Conservation (phyloP, 2,888 invertebrate species). For the Fissipunctia ypsillon region DNA sequence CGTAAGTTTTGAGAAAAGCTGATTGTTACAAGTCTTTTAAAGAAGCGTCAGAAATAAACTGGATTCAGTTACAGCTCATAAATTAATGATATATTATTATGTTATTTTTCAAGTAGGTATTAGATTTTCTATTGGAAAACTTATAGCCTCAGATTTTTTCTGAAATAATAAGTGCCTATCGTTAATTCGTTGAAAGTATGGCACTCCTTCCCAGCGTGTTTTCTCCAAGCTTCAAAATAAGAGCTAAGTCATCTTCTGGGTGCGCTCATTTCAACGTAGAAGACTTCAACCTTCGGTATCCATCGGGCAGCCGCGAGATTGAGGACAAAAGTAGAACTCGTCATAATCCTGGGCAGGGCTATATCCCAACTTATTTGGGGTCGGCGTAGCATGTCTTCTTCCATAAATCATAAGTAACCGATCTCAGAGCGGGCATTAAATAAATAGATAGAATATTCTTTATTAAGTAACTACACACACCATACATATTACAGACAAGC, state of each 20-base stretch:
- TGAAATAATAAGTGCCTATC: not conserved
- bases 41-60: too few relatives aligned
- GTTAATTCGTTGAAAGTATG: not conserved
- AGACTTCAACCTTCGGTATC: not conserved
- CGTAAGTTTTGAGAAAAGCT: too few relatives aligned
- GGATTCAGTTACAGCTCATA: too few relatives aligned
- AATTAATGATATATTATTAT: too few relatives aligned
- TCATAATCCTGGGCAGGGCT: not conserved
- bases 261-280: not conserved
- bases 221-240: not conserved
- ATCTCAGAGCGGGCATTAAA: not conserved
- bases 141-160: not conserved
- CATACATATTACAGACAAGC: too few relatives aligned
- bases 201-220: not conserved
- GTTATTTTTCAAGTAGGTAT: too few relatives aligned
- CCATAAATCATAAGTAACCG: not conserved
- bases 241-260: not conserved
- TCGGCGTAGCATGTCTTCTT: not conserved
- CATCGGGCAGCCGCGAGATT: too few relatives aligned
- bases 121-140: not conserved
- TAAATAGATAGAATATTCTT: too few relatives aligned
- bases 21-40: too few relatives aligned
- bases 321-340: not conserved
- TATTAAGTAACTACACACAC: too few relatives aligned
- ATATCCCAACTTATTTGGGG: not conserved